Evolutionary conservation across 2,888 invertebrate genomes (phyloP), one percentile per base, ranked within the genome.

Genomic region (Lasioglossum lativentre): DNA sequence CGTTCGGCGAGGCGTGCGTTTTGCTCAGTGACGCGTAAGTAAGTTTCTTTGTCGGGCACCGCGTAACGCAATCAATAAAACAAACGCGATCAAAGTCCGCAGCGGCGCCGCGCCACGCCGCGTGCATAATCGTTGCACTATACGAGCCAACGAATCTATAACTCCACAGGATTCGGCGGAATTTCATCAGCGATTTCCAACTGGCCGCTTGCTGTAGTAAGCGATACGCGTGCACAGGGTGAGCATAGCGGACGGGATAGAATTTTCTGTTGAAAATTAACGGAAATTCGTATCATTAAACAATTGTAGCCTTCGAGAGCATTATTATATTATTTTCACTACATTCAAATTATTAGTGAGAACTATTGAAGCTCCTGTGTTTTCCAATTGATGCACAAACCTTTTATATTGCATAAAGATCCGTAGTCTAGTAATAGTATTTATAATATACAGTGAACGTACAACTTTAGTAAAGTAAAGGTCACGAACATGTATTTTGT

Each of bases 131-230:
- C 68, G 68, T 12, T 38, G 40, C 38, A n/a, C 23, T n/a, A 12
- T 38, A 40, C 68, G 40, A 52, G 52, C n/a, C 52, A 68, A 68
- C n/a, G 68, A 68, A 68, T 68, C 68, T n/a, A 68, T n/a, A 68
- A 40, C 68, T 68, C 38, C 12, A 23, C 68, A n/a, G 68, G 12
- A 68, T 40, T 68, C 68, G n/a, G 12, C 10, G 23, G 68, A 68
- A 40, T 68, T 68, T 68, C 40, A 68, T 68, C 68, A n/a, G 68
- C 68, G 38, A 68, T 68, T 68, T 68, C 68, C 40, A 68, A 38
- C 40, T n/a, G 10, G 14, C 34, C 30, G 6, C 8, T 10, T 23
- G 10, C 10, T 34, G 19, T 23, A 38, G 34, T n/a, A 23, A 52
- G 52, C n/a, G 52, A 52, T 52, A n/a, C 23, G 52, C n/a, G 52